These are phyloP conservation scores for Delphinus delphis DNA, from an alignment of 2,113 vertebrate genomes.

Conservation along the genomic window DNA sequence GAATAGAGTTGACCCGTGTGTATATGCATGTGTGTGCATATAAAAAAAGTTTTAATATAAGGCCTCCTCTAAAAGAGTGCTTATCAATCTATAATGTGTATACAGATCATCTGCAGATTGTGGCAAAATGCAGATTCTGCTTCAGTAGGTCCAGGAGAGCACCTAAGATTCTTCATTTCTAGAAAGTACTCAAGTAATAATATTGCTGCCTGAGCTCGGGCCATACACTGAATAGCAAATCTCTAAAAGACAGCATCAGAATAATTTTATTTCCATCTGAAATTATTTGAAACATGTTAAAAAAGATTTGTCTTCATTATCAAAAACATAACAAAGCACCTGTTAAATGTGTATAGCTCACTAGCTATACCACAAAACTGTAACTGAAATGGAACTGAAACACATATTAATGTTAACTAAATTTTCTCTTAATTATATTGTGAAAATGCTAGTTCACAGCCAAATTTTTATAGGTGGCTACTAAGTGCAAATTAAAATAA, in stretches of 20 bases:
- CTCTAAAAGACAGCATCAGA: neutral
- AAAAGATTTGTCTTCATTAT: neutral
- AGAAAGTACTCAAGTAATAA: neutral
- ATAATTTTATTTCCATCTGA: neutral
- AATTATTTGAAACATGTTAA: slow-evolving; percentile 10
- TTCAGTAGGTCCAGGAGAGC: neutral
- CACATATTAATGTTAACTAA: neutral
- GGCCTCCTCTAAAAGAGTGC: neutral
- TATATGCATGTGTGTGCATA: neutral
- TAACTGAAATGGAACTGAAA: neutral
- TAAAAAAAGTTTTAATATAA: neutral
- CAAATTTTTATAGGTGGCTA: slow-evolving; percentile 57
- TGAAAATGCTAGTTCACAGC: slow-evolving; percentile 10
- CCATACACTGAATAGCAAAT: neutral
- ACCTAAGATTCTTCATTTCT: neutral
- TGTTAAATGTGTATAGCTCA: neutral
- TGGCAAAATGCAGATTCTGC: slow-evolving; percentile 9
- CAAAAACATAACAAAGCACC: neutral
- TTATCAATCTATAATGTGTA: neutral
- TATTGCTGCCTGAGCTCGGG: neutral
- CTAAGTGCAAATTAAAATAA: slow-evolving; percentile 77
- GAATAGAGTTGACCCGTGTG: neutral
- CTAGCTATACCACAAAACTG: neutral
- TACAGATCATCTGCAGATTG: neutral
- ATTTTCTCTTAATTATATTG: slow-evolving; percentile 8